Conservation (phyloP, 1,140 invertebrate genomes). For the Aphelenchoides fujianensis region DNA sequence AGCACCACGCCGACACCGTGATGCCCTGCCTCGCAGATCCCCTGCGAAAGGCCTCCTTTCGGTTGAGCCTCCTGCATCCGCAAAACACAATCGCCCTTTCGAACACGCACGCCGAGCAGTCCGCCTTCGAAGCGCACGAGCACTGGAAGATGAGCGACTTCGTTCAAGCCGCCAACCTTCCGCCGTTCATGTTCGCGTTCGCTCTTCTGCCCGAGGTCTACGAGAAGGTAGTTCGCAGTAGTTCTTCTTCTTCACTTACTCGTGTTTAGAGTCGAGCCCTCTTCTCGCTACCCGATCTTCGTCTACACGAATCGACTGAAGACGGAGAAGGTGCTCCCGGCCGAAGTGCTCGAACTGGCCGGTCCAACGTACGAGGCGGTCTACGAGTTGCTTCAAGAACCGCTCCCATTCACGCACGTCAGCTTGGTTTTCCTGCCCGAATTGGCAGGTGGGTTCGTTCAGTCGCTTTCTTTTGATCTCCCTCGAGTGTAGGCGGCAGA, state of each 20-base stretch:
- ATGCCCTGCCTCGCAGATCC: background rate
- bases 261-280: conserved; percentile 5
- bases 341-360: conserved; percentile 27
- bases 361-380: conserved; percentile 19
- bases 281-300: conserved; percentile 20
- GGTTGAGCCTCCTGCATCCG: conserved; percentile 40
- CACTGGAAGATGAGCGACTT: conserved; percentile 42
- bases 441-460: conserved; percentile 19
- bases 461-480: background rate
- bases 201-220: conserved; percentile 40
- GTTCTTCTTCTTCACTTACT: too few relatives aligned
- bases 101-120: conserved; percentile 32
- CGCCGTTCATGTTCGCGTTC: conserved; percentile 39
- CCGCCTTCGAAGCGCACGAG: conserved; percentile 27
- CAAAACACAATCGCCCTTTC: conserved; percentile 43
- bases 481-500: background rate
- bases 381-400: conserved; percentile 18
- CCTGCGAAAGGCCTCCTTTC: conserved; percentile 10
- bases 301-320: conserved; percentile 32
- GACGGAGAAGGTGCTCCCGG: conserved; percentile 23
- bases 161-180: conserved; percentile 41
- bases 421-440: conserved; percentile 28
- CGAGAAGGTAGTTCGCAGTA: conserved; percentile 40
- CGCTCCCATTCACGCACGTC: conserved; percentile 32
- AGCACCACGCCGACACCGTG: conserved; percentile 16